A percentile compares a stretch with the other conserved stretches of the same genome.
Conservation (phyloP, 2,888 invertebrate genomes). For the Germaria angustata region DNA sequence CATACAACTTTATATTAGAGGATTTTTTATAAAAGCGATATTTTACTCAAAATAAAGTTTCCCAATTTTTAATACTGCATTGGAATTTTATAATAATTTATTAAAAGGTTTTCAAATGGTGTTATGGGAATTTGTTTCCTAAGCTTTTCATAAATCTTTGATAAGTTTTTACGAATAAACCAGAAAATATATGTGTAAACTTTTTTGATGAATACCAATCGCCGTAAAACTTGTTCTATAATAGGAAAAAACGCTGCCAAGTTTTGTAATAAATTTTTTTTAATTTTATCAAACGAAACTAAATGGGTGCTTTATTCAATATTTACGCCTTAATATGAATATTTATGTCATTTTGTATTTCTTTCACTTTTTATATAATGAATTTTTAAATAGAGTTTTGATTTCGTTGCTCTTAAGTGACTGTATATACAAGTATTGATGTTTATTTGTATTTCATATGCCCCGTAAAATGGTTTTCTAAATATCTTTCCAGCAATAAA, state of each 20-base stretch:
- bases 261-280: neutral
- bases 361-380: neutral
- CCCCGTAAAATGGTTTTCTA: neutral
- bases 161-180: too few species aligned
- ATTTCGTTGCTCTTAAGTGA: neutral
- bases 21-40: too few species aligned
- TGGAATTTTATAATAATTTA: too few species aligned
- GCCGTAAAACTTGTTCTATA: neutral
- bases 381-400: constrained; percentile 34
- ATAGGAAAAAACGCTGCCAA: neutral
- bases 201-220: too few species aligned
- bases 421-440: too few species aligned
- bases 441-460: neutral
- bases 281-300: neutral
- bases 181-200: too few species aligned
- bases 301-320: neutral
- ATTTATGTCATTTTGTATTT: neutral
- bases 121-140: too few species aligned
- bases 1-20: too few species aligned
- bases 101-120: too few species aligned
- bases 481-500: neutral
- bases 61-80: too few species aligned
- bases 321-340: neutral
- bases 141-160: too few species aligned
- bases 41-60: too few species aligned